phyloP scores from a whole-genome alignment of 2,113 vertebrate species.

The Varanus komodoensis region DNA sequence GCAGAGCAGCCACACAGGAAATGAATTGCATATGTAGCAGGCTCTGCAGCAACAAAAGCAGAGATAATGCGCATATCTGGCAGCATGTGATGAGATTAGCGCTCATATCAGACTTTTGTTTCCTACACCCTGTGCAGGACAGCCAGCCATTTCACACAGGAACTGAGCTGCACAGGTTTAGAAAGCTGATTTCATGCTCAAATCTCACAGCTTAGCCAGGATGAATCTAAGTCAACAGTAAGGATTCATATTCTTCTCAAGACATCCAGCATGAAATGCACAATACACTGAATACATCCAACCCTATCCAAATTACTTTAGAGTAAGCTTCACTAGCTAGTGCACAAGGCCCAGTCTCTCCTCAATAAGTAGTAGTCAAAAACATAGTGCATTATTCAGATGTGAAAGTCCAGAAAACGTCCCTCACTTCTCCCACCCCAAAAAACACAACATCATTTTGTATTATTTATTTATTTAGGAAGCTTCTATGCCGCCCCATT shows the following conservation, averaged over 20 bases:
- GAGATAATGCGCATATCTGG: neutral
- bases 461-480: too few relatives aligned
- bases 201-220: constrained; percentile 6
- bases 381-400: neutral
- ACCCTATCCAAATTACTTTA: neutral
- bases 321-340: neutral
- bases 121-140: neutral
- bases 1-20: neutral
- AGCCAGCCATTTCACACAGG: neutral
- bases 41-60: neutral
- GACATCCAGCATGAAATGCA: neutral
- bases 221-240: neutral
- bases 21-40: neutral
- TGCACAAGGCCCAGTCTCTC: neutral
- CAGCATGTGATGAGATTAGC: neutral
- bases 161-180: neutral
- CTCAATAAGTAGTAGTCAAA: neutral
- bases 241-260: neutral
- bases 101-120: constrained; percentile 12
- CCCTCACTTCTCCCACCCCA: neutral
- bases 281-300: neutral
- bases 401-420: neutral
- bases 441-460: too few relatives aligned
- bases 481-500: too few relatives aligned
- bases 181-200: neutral